Conservation (phyloP, 2,888 invertebrate genomes). For the Aporophyla lueneburgensis region DNA sequence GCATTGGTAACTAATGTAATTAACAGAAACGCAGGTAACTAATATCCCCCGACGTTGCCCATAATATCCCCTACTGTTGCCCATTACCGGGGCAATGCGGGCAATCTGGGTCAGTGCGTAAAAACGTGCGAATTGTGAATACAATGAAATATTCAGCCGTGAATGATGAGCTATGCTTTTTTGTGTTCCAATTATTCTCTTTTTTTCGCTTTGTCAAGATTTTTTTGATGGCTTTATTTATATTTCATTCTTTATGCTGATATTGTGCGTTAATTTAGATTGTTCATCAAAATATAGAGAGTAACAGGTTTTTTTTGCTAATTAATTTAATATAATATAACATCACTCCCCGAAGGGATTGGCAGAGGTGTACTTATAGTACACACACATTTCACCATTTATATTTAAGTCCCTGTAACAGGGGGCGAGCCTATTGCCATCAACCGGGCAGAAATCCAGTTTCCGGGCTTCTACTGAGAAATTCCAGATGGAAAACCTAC, state of each 20-base stretch:
- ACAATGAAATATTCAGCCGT: slow-evolving; percentile 58
- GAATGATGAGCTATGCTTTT: slow-evolving; percentile 47
- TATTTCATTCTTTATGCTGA: slow-evolving; percentile 28
- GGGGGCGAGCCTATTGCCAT: too few relatives aligned
- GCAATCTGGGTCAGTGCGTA: slow-evolving; percentile 51
- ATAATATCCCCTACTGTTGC: slow-evolving; percentile 26
- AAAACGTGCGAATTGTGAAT: slow-evolving; percentile 40
- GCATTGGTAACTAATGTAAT: slow-evolving; percentile 59
- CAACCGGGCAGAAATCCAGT: too few relatives aligned
- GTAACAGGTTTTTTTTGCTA: not conserved
- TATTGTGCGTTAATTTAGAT: slow-evolving; percentile 14
- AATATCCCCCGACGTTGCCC: slow-evolving; percentile 24
- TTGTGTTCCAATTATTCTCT: slow-evolving; percentile 25
- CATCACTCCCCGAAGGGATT: too few relatives aligned
- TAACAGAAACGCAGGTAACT: slow-evolving; percentile 50
- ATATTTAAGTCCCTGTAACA: too few relatives aligned
- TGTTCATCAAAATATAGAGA: slow-evolving; percentile 31
- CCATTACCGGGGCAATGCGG: slow-evolving; percentile 27
- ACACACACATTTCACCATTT: too few relatives aligned
- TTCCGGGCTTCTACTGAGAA: too few relatives aligned
- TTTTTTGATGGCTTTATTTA: slow-evolving; percentile 9
- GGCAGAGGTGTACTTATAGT: too few relatives aligned
- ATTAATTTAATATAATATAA: not conserved
- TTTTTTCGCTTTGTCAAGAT: slow-evolving; percentile 30
- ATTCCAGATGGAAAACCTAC: too few relatives aligned